Conservation (phyloP, 2,888 invertebrate species). For the Scaptomyza caliginosa region DNA sequence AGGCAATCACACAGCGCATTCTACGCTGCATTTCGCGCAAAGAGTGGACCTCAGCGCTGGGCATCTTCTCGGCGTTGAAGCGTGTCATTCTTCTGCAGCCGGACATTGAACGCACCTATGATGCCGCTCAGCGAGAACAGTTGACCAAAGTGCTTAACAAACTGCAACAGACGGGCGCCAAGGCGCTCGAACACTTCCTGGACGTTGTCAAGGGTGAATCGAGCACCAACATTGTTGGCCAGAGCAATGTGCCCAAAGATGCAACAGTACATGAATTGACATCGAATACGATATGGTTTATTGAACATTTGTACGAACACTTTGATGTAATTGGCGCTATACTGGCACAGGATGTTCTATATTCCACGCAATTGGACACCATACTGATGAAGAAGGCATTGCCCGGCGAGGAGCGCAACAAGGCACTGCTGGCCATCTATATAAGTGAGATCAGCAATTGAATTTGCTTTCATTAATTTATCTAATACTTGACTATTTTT, state of each 20-base stretch:
- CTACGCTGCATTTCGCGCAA: constrained; percentile 90
- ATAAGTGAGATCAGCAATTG: constrained; percentile 87
- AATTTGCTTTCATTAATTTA: neutral
- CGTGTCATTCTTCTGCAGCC: constrained; percentile 91
- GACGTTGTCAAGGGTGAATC: constrained; percentile 92
- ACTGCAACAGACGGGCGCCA: constrained; percentile 91
- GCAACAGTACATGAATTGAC: constrained; percentile 99
- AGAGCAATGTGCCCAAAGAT: constrained; percentile 90
- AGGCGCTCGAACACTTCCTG: constrained; percentile 95
- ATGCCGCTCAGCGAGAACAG: constrained; percentile 88
- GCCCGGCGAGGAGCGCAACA: constrained; percentile 85
- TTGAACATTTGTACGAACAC: constrained; percentile 93
- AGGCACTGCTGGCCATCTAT: constrained; percentile 90
- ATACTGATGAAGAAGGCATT: constrained; percentile 84
- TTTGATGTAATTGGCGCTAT: constrained; percentile 89
- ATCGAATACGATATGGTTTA: constrained; percentile 95
- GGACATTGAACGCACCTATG: constrained; percentile 91
- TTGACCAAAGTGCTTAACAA: constrained; percentile 90
- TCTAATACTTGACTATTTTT: neutral
- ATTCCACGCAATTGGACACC: constrained; percentile 85
- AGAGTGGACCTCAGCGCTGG: constrained; percentile 91
- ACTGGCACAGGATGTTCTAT: constrained; percentile 86
- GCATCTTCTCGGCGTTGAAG: constrained; percentile 92
- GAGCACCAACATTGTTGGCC: constrained; percentile 88
- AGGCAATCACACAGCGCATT: constrained; percentile 90